phyloP scores from a whole-genome alignment of 2,888 invertebrate species.

The Operophtera brumata region DNA sequence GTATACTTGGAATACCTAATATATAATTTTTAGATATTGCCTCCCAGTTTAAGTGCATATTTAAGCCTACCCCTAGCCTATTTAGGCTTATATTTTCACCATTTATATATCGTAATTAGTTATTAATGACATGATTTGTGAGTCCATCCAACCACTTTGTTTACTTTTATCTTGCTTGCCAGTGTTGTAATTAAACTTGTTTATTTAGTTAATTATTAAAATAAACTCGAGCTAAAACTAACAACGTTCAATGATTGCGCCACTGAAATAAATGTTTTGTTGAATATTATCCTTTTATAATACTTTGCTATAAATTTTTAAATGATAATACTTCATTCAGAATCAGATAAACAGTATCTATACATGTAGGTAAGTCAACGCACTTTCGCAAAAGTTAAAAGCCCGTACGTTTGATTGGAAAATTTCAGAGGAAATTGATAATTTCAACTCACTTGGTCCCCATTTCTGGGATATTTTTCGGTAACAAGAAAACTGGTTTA shows the following conservation, averaged over 20 bases:
- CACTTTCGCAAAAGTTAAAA: not conserved
- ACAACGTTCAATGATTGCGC: too few species aligned
- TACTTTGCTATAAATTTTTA: too few species aligned
- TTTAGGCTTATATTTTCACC: not conserved
- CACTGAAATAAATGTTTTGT: too few species aligned
- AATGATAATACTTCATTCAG: too few species aligned
- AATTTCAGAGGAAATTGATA: not conserved
- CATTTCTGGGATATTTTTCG: not conserved
- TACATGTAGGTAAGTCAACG: too few species aligned
- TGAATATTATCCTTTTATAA: too few species aligned
- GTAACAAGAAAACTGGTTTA: not conserved
- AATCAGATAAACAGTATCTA: too few species aligned
- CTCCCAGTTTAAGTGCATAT: not conserved
- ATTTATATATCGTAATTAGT: slow-evolving; percentile 8
- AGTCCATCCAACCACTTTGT: slow-evolving; percentile 3
- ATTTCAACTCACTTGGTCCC: not conserved
- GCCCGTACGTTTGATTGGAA: not conserved
- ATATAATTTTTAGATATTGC: not conserved
- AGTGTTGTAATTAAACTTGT: not conserved
- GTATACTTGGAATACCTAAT: too few species aligned
- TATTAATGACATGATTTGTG: slow-evolving; percentile 10
- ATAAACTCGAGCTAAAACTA: too few species aligned
- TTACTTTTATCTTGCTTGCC: slow-evolving; percentile 5
- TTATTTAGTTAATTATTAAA: too few species aligned
- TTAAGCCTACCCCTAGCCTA: not conserved